Conservation (phyloP, 2,888 invertebrate genomes). For the Hipparchia semele region DNA sequence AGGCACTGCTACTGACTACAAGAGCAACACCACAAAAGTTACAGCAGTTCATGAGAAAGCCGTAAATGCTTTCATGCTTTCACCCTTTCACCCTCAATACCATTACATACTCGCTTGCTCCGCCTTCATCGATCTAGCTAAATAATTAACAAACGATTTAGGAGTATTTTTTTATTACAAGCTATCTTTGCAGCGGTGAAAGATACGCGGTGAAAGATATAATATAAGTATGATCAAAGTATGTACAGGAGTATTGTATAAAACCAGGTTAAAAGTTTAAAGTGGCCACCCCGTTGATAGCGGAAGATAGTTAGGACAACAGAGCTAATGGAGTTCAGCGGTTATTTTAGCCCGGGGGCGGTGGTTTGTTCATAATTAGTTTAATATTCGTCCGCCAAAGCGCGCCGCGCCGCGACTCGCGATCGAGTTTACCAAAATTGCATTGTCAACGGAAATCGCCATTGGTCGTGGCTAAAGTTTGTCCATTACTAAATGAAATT, state of each 20-base stretch:
- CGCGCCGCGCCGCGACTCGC: conserved; percentile 48
- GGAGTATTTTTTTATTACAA: no score
- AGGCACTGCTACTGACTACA: no score
- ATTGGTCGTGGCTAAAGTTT: conserved; percentile 45
- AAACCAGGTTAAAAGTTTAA: conserved; percentile 24
- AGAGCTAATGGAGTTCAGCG: conserved; percentile 63
- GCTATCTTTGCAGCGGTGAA: no score
- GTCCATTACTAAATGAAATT: conserved; percentile 34
- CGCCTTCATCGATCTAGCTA: no score
- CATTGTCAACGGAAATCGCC: conserved; percentile 66
- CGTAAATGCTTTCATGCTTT: no score
- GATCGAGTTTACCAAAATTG: conserved; percentile 77
- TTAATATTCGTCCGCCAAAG: conserved; percentile 62
- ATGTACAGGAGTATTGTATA: conserved; percentile 12
- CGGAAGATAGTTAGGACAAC: conserved; percentile 47
- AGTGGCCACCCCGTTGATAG: conserved; percentile 36
- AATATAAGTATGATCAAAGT: no score
- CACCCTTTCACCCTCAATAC: no score
- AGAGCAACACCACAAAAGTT: no score
- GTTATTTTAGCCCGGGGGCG: conserved; percentile 61
- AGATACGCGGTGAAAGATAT: no score
- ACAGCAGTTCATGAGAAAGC: no score
- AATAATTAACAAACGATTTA: no score
- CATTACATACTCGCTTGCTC: no score
- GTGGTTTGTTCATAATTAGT: conserved; percentile 75